A percentile compares a stretch with the other conserved stretches of the same genome.
phyloP scores from a whole-genome alignment of 2,113 vertebrate species.

The Tachuris rubrigastra region DNA sequence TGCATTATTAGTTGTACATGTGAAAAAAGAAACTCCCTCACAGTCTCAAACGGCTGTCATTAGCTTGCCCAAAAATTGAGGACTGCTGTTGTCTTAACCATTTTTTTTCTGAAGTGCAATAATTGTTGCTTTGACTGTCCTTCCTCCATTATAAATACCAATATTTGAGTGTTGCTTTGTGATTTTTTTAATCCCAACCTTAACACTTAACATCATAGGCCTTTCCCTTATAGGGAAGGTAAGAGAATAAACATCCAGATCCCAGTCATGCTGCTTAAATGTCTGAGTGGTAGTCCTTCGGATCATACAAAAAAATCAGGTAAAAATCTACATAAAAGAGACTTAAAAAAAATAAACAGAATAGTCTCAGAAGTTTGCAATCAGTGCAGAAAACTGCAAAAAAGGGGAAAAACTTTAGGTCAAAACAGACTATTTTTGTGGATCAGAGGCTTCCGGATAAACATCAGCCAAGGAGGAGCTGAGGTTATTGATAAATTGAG shows the following conservation, averaged over 20 bases:
- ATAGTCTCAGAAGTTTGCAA: not conserved
- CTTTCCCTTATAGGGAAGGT: not conserved
- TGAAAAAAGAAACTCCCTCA: not conserved
- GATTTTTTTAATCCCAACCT: not conserved
- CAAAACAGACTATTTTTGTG: not conserved
- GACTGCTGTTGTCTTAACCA: not conserved
- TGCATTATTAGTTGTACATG: not conserved
- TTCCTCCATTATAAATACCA: not conserved
- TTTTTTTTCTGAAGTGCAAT: not conserved
- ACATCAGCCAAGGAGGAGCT: not conserved
- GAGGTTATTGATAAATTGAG: not conserved
- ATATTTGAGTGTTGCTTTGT: not conserved
- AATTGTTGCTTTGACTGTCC: not conserved
- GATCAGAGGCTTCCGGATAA: not conserved
- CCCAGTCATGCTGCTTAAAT: not conserved
- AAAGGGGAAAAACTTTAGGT: not conserved
- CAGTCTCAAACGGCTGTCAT: not conserved
- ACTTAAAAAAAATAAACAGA: not conserved
- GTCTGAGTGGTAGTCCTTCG: not conserved
- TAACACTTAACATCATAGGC: not conserved
- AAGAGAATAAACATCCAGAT: not conserved
- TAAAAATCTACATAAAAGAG: not conserved
- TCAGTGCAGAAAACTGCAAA: not conserved
- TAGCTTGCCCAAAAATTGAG: not conserved
- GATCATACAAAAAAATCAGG: not conserved